Percentiles rank a stretch among this genome's conserved stretches.
phyloP scores from a whole-genome alignment of 2,888 invertebrate species.

The Parnassius orleans region DNA sequence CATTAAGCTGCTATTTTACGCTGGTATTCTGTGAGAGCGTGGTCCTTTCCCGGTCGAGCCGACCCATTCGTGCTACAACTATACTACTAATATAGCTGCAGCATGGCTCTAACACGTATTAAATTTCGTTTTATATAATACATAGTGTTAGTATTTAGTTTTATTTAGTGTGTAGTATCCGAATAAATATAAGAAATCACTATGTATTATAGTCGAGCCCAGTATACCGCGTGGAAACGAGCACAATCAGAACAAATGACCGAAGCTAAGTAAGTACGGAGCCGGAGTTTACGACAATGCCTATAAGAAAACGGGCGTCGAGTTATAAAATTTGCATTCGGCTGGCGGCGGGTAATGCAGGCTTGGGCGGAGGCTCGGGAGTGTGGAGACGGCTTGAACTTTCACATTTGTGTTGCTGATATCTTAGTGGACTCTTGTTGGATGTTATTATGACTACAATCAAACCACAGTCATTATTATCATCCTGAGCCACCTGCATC shows the following conservation, averaged over 20 bases:
- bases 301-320: conserved; percentile 74
- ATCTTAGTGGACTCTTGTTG: too few relatives aligned
- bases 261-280: conserved; percentile 60
- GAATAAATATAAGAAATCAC: too few relatives aligned
- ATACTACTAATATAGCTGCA: too few relatives aligned
- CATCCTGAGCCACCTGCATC: too few relatives aligned
- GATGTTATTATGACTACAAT: too few relatives aligned
- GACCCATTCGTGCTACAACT: too few relatives aligned
- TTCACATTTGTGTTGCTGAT: background rate
- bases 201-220: conserved; percentile 10
- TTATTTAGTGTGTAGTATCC: background rate
- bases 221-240: conserved; percentile 20
- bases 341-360: conserved; percentile 67
- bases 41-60: too few relatives aligned
- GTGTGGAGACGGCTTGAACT: conserved; percentile 45
- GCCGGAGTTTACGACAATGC: conserved; percentile 67
- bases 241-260: conserved; percentile 72
- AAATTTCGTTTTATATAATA: too few relatives aligned
- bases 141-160: background rate
- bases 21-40: too few relatives aligned
- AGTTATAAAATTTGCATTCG: conserved; percentile 80
- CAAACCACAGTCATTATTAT: too few relatives aligned
- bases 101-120: too few relatives aligned
- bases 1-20: too few relatives aligned
- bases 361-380: conserved; percentile 33